Percentiles rank a stretch among this genome's conserved stretches.
Conservation (phyloP, 1,140 invertebrate genomes). For the Eurosta solidaginis region DNA sequence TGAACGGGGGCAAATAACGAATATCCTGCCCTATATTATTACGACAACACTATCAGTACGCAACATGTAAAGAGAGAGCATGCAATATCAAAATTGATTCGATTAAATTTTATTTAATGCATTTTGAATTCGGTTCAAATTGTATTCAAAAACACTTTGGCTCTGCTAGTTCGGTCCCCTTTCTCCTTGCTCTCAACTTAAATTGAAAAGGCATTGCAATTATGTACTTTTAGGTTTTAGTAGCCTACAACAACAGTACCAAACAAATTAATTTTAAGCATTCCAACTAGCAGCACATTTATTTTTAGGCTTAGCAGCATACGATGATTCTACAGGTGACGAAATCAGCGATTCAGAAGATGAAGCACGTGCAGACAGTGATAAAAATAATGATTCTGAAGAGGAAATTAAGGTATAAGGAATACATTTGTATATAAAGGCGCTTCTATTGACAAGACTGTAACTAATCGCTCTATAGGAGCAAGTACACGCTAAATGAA, state of each 20-base stretch:
- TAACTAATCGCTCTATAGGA: too few species aligned
- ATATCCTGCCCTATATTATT: too few species aligned
- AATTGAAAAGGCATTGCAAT: not conserved
- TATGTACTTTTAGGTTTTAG: slow-evolving; percentile 19
- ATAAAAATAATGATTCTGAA: slow-evolving; percentile 45
- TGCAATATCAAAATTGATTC: too few species aligned
- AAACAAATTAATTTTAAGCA: slow-evolving; percentile 38
- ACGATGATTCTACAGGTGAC: slow-evolving; percentile 53
- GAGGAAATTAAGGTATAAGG: slow-evolving; percentile 50
- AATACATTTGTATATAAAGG: not conserved
- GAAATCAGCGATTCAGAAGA: slow-evolving; percentile 46
- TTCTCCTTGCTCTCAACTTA: too few species aligned
- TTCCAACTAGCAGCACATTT: slow-evolving; percentile 22
- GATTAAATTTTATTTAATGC: too few species aligned
- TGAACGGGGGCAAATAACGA: too few species aligned
- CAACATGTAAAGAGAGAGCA: too few species aligned
- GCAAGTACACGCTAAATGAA: too few species aligned
- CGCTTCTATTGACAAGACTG: too few species aligned
- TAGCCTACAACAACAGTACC: slow-evolving; percentile 10
- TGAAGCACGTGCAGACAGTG: slow-evolving; percentile 32
- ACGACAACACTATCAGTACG: too few species aligned
- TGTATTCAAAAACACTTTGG: too few species aligned
- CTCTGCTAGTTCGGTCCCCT: not conserved
- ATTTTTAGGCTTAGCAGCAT: slow-evolving; percentile 58
- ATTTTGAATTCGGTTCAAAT: too few species aligned